Evolutionary conservation across 2,113 vertebrate genomes (phyloP), one percentile per base, ranked within the genome.

Genomic region (Noturus placidus): DNA sequence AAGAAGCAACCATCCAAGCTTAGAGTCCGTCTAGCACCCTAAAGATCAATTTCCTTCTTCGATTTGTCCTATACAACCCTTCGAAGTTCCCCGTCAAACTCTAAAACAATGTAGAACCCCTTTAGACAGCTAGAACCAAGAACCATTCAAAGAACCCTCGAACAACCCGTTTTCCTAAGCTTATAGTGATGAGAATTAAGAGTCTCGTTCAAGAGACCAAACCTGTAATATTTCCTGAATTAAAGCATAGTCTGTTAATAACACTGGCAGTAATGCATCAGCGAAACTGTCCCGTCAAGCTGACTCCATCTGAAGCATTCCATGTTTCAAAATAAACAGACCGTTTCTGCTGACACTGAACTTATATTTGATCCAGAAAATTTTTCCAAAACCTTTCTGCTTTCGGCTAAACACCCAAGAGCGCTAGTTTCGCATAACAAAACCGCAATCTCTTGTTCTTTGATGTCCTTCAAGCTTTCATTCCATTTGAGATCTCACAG

Each of bases 401-500:
- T 74, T 83, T 30, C 81, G 76, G 30, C 46, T 85, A 80, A 88
- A 88, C 90, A 91, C 87, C 69, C 84, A 88, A 80, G 87, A 83
- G 70, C 83, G 76, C 54, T 61, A 79, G 86, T 59, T 50, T 86
- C 52, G 85, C 79, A 59, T 67, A 83, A 83, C 79, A 65, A 91
- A 78, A 76, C 42, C 27, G 1, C 92, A 89, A 93, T 92, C 90
- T 89, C 88, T 93, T 87, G 81, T 89, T n/a, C 70, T 70, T 83
- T 87, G 61, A 54, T 76, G 46, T 65, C 33, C 2, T 88, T 63
- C 35, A 72, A 70, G 35, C 56, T 81, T 59, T 33, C 6, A 30
- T 77, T 77, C 38, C 27, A 90, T 91, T 93, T 93, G 91, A 94
- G 93, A 92, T 91, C 88, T 87, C 90, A 84, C 93, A 93, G 92